Base-by-base conservation (phyloP, 1,140 invertebrate genomes). In the Drosophila punjabiensis region DNA sequence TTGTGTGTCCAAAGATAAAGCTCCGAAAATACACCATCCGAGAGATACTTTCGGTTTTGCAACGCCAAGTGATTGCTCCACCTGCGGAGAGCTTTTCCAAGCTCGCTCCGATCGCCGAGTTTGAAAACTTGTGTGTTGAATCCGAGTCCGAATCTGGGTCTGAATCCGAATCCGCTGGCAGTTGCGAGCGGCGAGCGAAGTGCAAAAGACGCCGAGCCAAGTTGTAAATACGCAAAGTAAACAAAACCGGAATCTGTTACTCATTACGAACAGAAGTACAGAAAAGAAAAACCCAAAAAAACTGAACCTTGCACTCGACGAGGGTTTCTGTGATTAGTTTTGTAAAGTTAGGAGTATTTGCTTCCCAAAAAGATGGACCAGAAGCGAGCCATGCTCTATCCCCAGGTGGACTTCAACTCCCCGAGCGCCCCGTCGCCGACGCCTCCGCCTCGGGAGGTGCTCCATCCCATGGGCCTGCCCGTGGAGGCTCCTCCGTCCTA, bases 351-450 rank as follows among this genome's bases (percentile, higher is more conserved):
- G 14, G 20, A 39, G 55, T n/a, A 20, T 30, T 11, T 43, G 14
- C 11, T 28, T 18, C n/a, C 32, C 30, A 11, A 6, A 28, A 62
- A 52, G 24, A 92, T 92, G 92, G 92, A 92, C 62, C 91, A 91
- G 61, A 92, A 92, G 76, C 83, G 83, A 35, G 91, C 91, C 41
- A 92, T 92, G 92, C 77, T 92, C 7, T 92, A 92, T 82, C 91
- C 92, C 11, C 79, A 82, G 39, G 71, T 92, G 70, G 86, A 92
- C 67, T 76, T 79, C 43, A 67, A 76, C 43, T 61, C 67, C 4
- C 83, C 83, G 5, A 89, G 56, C 14, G 81, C 85, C 4, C 82
- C 85, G 2, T 52, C 87, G 28, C 70, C 81, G n/a, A 71, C 79
- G 30, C 66, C 66, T 41, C 65, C 60, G 7, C 43, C 66, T 10